A percentile compares a stretch with the other conserved stretches of the same genome.
phyloP scores from a whole-genome alignment of 1,140 invertebrate genomes.

The Pseudomyrmex concolor region DNA sequence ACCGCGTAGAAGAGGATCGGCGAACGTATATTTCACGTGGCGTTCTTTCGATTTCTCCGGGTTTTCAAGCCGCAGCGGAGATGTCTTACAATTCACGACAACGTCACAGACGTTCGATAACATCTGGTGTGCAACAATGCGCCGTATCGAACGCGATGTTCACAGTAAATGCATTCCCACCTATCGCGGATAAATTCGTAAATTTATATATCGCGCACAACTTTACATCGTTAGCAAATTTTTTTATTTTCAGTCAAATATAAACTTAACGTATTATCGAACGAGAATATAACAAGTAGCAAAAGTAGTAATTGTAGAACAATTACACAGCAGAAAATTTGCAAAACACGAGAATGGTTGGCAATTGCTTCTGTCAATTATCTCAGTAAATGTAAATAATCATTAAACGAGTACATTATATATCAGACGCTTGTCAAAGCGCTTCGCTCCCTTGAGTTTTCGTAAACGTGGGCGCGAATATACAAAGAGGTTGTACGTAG shows the following conservation, averaged over 20 bases:
- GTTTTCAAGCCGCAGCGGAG: neutral
- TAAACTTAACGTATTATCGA: neutral
- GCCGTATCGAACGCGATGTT: neutral
- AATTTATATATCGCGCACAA: neutral
- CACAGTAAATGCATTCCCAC: neutral
- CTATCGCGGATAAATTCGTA: neutral
- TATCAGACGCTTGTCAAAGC: conserved; percentile 1
- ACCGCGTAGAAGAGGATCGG: conserved; percentile 56
- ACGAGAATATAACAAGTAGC: neutral
- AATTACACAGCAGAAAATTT: neutral
- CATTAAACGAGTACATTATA: neutral
- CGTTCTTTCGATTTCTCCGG: conserved; percentile 47
- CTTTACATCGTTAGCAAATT: neutral
- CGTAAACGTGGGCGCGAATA: conserved; percentile 20
- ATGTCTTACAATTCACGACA: conserved; percentile 78
- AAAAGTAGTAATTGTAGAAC: neutral
- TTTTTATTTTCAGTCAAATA: too few relatives aligned
- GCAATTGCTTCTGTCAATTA: neutral
- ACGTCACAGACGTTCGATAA: conserved; percentile 71
- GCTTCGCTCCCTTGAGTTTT: conserved; percentile 34
- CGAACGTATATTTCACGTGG: conserved; percentile 44
- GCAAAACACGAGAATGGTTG: neutral
- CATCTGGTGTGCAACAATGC: conserved; percentile 44
- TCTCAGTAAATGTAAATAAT: neutral
- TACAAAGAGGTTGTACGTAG: conserved; percentile 33